A percentile compares a stretch with the other conserved stretches of the same genome.
Evolutionary conservation across 2,888 invertebrate genomes (phyloP).

Genomic region (Hecatera dysodea): DNA sequence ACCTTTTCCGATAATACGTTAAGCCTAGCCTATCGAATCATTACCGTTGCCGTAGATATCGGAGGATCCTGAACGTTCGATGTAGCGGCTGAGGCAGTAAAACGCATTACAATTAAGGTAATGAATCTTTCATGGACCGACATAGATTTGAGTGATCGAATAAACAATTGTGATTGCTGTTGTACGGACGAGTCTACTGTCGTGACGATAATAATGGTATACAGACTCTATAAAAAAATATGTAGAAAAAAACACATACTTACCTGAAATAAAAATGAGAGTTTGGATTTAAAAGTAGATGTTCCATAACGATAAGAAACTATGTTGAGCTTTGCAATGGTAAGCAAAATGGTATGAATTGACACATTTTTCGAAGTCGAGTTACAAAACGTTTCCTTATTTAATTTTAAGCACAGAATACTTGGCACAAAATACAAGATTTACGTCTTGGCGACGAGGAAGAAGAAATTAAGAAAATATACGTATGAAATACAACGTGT

Average conservation of each 20-base stretch:
- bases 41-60: conserved; percentile 39
- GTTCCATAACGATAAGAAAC: background rate
- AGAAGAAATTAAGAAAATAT: conserved; percentile 44
- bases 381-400: conserved; percentile 15
- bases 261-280: no score
- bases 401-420: conserved; percentile 33
- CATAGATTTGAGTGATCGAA: background rate
- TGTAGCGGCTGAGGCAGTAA: conserved; percentile 20
- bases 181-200: background rate
- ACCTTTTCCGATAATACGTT: conserved; percentile 60
- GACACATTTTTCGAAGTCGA: conserved; percentile 17
- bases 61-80: conserved; percentile 33
- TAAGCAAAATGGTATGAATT: background rate
- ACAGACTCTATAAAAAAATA: no score
- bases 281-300: background rate
- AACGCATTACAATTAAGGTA: conserved; percentile 38
- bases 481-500: conserved; percentile 43
- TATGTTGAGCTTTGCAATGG: no score
- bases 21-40: conserved; percentile 45
- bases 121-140: conserved; percentile 10
- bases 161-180: background rate
- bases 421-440: conserved; percentile 46
- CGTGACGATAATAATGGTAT: background rate
- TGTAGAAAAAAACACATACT: no score
- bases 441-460: conserved; percentile 34